Evolutionary conservation across 1,140 invertebrate species (phyloP).

Genomic region (Pemphigus obesinymphae): DNA sequence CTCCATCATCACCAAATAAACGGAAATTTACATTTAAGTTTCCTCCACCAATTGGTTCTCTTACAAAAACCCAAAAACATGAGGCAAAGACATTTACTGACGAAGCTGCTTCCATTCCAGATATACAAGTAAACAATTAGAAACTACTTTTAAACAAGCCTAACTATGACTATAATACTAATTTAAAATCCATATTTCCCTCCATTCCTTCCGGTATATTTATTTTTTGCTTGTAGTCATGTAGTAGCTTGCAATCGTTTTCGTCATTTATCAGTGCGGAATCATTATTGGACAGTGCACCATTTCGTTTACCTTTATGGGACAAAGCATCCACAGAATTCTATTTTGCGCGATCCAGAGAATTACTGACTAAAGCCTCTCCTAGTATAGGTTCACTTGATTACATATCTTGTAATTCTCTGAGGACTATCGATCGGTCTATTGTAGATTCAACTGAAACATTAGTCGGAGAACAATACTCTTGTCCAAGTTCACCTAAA

Average conservation of each 20-base stretch:
- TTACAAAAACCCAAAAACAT: constrained; percentile 57
- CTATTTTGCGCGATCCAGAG: constrained; percentile 66
- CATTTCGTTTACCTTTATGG: constrained; percentile 62
- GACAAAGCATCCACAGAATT: constrained; percentile 69
- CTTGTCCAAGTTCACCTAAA: constrained; percentile 27
- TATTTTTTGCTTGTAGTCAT: constrained; percentile 49
- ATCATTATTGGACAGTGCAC: constrained; percentile 49
- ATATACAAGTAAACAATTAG: constrained; percentile 68
- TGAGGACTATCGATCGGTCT: constrained; percentile 5
- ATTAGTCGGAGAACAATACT: constrained; percentile 22
- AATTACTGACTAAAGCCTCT: constrained; percentile 55
- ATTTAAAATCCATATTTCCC: background rate
- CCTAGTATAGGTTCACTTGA: constrained; percentile 40
- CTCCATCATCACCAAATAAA: constrained; percentile 73
- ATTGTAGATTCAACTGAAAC: constrained; percentile 30
- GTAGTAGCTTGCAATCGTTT: constrained; percentile 56
- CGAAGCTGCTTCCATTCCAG: constrained; percentile 82
- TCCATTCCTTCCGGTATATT: constrained; percentile 14
- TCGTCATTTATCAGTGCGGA: constrained; percentile 53
- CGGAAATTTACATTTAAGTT: constrained; percentile 85
- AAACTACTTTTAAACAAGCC: background rate
- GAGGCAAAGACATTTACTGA: constrained; percentile 82
- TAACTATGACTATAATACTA: background rate
- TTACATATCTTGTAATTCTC: constrained; percentile 28
- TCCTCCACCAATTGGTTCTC: constrained; percentile 52